Evolutionary conservation across 2,113 vertebrate species (phyloP).

Genomic region (Lepus americanus): DNA sequence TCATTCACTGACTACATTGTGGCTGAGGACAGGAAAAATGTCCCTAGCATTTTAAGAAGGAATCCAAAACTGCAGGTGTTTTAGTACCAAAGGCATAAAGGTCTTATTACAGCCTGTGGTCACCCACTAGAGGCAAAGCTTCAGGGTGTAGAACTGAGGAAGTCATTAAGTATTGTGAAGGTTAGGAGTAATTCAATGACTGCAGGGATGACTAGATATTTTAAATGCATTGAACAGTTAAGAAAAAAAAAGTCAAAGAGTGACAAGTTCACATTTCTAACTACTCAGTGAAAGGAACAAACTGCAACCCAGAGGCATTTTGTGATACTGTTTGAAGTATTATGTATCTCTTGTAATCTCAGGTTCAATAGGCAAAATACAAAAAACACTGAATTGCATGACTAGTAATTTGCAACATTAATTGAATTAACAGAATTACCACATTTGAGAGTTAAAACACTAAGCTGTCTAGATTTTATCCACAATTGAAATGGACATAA

Average conservation of each 20-base stretch:
- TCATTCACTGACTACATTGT: background rate
- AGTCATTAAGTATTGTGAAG: background rate
- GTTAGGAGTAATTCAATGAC: background rate
- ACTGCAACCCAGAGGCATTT: background rate
- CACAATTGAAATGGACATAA: background rate
- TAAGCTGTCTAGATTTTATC: background rate
- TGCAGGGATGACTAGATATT: background rate
- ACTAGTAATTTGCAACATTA: background rate
- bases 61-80: background rate
- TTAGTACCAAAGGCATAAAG: background rate
- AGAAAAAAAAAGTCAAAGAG: background rate
- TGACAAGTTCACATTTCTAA: background rate
- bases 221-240: background rate
- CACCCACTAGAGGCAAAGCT: background rate
- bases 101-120: background rate
- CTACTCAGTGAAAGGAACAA: background rate
- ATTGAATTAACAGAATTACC: background rate
- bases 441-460: background rate
- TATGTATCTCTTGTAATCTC: background rate
- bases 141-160: background rate
- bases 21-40: background rate
- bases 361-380: background rate
- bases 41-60: background rate
- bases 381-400: background rate
- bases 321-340: background rate